Base-by-base conservation (phyloP, 2,113 vertebrate species). In the Phrynosoma platyrhinos region DNA sequence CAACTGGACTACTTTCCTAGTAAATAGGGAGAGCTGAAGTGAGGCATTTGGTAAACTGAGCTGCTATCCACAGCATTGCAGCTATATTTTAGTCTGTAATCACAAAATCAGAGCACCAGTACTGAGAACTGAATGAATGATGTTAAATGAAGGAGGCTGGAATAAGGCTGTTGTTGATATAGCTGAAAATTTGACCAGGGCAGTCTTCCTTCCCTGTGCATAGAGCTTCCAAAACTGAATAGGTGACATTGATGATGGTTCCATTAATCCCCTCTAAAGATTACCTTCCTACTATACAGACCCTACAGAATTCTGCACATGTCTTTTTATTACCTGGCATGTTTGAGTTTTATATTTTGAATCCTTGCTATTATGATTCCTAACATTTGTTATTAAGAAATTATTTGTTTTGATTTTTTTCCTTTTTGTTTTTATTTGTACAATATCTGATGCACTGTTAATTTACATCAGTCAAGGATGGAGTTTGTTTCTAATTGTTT, bases 251-350 rank as follows among this genome's bases (percentile, higher is more conserved):
- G 13, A 1, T 87, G 53, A 77, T 86, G 94, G 93, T 95, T 88
- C 94, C 92, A 90, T 66, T 32, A 91, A 87, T 92, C 92, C 82
- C 93, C 94, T 95, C 93, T 95, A 92, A 90, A 95, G 94, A 96
- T 95, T 86, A 90, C 87, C 92, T 95, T 96, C 95, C 97, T 97
- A 94, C 97, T 96, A 95, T 97, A 96, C 96, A 97, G 96, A 92
- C 94, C 89, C 94, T 89, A 89, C 83, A 91, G 87, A 93, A 90
- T 91, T 95, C 91, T 96, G 97, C 96, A 97, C 96, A 96, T 16
- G 90, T 94, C 94, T 95, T 93, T 96, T 94, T 96, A 96, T 97
- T 95, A 95, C 92, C 94, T 94, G 94, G 97, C 97, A 97, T 97
- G 97, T 96, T 96, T 94, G 95, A 95, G 95, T 94, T 91, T 95